Evolutionary conservation across 2,888 invertebrate species (phyloP).

Genomic region (Rhyacophila evoluta): DNA sequence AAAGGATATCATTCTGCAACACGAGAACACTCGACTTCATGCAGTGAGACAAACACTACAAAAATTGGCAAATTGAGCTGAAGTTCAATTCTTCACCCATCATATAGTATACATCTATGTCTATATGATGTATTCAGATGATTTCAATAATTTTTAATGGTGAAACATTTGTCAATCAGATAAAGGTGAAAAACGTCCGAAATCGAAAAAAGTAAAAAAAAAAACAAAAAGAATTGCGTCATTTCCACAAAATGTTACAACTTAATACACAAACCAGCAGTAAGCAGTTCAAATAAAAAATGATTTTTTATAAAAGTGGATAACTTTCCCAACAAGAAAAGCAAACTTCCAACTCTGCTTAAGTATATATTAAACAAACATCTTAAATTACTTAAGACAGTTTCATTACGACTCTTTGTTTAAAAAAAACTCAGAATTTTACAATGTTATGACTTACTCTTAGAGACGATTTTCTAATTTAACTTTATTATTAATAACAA

Average conservation of each 20-base stretch:
- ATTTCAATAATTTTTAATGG: too few species aligned
- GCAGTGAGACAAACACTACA: too few species aligned
- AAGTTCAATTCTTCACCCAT: too few species aligned
- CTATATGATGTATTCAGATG: too few species aligned
- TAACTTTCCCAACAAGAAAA: not conserved
- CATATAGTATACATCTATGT: too few species aligned
- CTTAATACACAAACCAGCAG: not conserved
- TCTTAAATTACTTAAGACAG: conserved; percentile 5
- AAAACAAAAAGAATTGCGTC: too few species aligned
- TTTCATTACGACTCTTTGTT: not conserved
- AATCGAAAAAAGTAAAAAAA: too few species aligned
- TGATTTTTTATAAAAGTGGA: not conserved
- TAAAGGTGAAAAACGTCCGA: too few species aligned
- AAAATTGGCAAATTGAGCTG: too few species aligned
- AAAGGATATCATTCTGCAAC: too few species aligned
- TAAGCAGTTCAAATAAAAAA: not conserved
- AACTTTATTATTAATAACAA: not conserved
- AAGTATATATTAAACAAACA: not conserved
- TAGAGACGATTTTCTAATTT: not conserved
- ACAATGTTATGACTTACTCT: not conserved
- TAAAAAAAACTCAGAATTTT: not conserved
- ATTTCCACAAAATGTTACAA: not conserved
- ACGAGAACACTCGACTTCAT: too few species aligned
- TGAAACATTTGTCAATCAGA: too few species aligned
- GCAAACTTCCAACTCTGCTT: not conserved